These are phyloP conservation scores for Caenorhabditis japonica DNA, from an alignment of 2,888 invertebrate species.

Conservation along the genomic window DNA sequence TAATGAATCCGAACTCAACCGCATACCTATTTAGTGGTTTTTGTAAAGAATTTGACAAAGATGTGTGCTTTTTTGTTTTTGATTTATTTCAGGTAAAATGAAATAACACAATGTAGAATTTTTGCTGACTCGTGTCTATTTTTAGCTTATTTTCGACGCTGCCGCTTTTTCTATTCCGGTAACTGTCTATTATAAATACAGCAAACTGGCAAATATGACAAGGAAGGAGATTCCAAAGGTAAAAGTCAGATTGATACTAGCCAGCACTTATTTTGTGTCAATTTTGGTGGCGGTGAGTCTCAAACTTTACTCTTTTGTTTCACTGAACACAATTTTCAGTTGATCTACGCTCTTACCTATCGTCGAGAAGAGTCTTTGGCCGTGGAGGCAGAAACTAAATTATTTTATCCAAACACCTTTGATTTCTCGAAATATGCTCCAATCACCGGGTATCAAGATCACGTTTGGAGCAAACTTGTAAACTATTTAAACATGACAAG, in stretches of 20 bases:
- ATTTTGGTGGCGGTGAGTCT: slow-evolving; percentile 19
- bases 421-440: slow-evolving; percentile 25
- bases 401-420: not conserved
- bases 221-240: slow-evolving; percentile 2
- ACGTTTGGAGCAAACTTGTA: slow-evolving; percentile 22
- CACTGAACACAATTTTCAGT: slow-evolving; percentile 2
- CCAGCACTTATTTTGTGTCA: slow-evolving; percentile 23
- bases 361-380: slow-evolving; percentile 10
- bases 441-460: slow-evolving; percentile 24
- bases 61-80: slow-evolving; percentile 22
- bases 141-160: slow-evolving; percentile 29
- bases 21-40: slow-evolving; percentile 21
- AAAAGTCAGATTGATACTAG: slow-evolving; percentile 14
- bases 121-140: not conserved
- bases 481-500: slow-evolving; percentile 27
- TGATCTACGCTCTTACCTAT: slow-evolving; percentile 18
- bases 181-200: slow-evolving; percentile 29
- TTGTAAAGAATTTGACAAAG: slow-evolving; percentile 15
- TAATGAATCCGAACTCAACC: slow-evolving; percentile 11
- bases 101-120: no score
- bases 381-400: slow-evolving; percentile 15
- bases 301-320: not conserved
- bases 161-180: slow-evolving; percentile 27
- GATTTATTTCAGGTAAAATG: slow-evolving; percentile 7
- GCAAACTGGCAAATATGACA: slow-evolving; percentile 18